phyloP scores from a whole-genome alignment of 2,888 invertebrate species.

The Leptinotarsa peninsularis region DNA sequence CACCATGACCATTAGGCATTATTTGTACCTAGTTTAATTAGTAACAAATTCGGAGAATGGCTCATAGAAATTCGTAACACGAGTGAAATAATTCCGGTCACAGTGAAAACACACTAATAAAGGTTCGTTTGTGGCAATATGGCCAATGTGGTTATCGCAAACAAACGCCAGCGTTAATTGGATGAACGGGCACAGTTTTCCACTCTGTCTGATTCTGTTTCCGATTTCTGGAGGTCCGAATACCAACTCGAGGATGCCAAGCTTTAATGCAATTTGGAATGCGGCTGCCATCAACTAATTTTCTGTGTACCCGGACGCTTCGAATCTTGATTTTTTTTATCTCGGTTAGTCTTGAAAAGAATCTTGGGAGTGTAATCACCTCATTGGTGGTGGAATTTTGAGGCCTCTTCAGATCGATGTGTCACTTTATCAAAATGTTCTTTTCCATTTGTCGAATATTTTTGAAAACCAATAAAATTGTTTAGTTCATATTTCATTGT shows the following conservation, averaged over 20 bases:
- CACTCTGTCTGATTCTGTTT: constrained; percentile 38
- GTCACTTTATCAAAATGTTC: neutral
- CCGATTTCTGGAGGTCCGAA: constrained; percentile 38
- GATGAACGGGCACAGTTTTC: constrained; percentile 39
- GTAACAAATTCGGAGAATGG: constrained; percentile 17
- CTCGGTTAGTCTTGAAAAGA: neutral
- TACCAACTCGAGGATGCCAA: constrained; percentile 23
- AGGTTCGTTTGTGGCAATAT: constrained; percentile 31
- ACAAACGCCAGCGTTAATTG: constrained; percentile 42
- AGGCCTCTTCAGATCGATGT: neutral
- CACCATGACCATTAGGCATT: constrained; percentile 11
- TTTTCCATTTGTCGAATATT: too few species aligned
- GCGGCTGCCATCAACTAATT: constrained; percentile 35
- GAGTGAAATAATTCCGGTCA: constrained; percentile 28
- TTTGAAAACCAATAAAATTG: too few species aligned
- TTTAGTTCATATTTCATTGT: too few species aligned
- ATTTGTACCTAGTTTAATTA: constrained; percentile 18
- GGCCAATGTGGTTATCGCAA: constrained; percentile 32
- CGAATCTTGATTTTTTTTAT: constrained; percentile 13
- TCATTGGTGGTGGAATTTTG: neutral
- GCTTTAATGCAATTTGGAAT: constrained; percentile 37
- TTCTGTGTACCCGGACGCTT: constrained; percentile 14
- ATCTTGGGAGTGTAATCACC: neutral
- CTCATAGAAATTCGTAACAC: constrained; percentile 11
- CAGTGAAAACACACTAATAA: constrained; percentile 31